Evolutionary conservation across 2,888 invertebrate species (phyloP).

Genomic region (Limnephilus rhombicus): DNA sequence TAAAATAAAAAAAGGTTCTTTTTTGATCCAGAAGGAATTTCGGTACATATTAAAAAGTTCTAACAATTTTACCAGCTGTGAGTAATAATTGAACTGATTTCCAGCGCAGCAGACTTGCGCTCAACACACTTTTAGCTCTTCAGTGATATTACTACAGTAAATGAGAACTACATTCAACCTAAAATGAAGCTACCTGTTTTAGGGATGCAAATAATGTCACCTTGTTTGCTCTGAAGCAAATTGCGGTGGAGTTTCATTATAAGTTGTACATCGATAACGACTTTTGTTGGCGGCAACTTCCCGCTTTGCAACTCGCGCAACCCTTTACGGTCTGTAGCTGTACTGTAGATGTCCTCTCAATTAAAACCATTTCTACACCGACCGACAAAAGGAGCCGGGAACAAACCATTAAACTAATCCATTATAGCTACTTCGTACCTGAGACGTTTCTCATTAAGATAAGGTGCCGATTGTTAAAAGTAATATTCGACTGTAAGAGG

Average conservation of each 20-base stretch:
- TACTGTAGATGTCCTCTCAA: constrained; percentile 17
- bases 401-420: constrained; percentile 30
- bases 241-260: constrained; percentile 31
- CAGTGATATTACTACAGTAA: neutral
- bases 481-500: neutral
- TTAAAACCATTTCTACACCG: constrained; percentile 23
- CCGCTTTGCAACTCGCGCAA: neutral
- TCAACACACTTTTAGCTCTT: no score
- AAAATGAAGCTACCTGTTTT: neutral
- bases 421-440: constrained; percentile 2
- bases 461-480: neutral
- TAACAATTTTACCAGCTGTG: no score
- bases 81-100: no score
- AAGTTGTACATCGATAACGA: constrained; percentile 40
- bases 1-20: no score
- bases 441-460: constrained; percentile 33
- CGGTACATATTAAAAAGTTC: no score
- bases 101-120: no score
- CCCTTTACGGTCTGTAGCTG: constrained; percentile 15
- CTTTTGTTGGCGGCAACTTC: constrained; percentile 28
- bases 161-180: neutral
- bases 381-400: neutral
- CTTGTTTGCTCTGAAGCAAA: constrained; percentile 18
- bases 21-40: no score
- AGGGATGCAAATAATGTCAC: constrained; percentile 22